Conservation (phyloP, 2,113 vertebrate species). For the Mungos mungo region DNA sequence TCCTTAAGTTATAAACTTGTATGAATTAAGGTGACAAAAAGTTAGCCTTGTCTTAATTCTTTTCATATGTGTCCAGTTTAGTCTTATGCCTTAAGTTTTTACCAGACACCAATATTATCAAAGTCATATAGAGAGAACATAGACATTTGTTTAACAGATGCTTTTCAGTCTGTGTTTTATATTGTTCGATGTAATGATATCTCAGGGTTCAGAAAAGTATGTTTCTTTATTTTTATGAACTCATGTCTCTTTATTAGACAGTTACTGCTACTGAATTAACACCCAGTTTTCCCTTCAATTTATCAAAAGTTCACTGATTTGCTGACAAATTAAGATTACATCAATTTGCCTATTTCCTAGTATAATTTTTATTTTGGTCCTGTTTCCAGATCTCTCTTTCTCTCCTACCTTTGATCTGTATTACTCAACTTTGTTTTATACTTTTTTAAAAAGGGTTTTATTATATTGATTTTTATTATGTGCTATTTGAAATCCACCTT, state of each 20-base stretch:
- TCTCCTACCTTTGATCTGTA: background rate
- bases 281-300: background rate
- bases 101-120: background rate
- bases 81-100: slow-evolving; percentile 7
- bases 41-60: background rate
- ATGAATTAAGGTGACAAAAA: background rate
- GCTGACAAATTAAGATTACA: background rate
- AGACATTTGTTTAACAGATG: background rate
- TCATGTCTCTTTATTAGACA: background rate
- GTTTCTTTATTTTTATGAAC: background rate
- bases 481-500: slow-evolving; percentile 12
- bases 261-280: background rate
- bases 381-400: background rate
- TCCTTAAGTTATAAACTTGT: background rate
- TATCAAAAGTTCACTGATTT: background rate
- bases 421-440: background rate
- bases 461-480: background rate
- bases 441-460: background rate
- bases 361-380: background rate
- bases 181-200: background rate
- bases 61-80: background rate
- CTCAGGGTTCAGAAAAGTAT: slow-evolving; percentile 28
- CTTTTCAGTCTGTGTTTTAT: background rate
- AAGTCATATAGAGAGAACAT: background rate
- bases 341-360: background rate